Percentiles rank a stretch among this genome's conserved stretches.
Evolutionary conservation across 2,113 vertebrate genomes (phyloP).

Genomic region (Platysternon megacephalum): DNA sequence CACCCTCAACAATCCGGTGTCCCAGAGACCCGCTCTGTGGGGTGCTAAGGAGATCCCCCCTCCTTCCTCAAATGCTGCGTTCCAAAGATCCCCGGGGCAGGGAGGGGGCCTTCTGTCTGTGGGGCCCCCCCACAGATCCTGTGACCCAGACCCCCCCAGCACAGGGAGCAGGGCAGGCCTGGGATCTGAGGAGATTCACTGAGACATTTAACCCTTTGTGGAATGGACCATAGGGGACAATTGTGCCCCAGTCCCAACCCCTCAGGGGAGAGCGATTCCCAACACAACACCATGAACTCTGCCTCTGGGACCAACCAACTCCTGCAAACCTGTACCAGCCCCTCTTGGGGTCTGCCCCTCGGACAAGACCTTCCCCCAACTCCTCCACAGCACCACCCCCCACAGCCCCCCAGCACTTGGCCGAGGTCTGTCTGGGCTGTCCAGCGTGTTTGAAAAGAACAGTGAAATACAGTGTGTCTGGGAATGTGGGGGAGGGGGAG

Average conservation of each 20-base stretch:
- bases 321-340: too few species aligned
- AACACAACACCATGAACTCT: not conserved
- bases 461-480: not conserved
- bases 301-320: too few species aligned
- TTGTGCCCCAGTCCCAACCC: too few species aligned
- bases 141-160: slow-evolving; percentile 18
- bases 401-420: too few species aligned
- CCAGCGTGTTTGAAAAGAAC: slow-evolving; percentile 51
- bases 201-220: not conserved
- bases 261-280: too few species aligned
- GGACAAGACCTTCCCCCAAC: too few species aligned
- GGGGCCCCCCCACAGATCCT: not conserved
- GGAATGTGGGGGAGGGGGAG: not conserved
- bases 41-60: too few species aligned
- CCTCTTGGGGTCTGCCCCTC: too few species aligned
- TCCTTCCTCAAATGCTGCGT: not conserved
- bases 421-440: not conserved
- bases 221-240: too few species aligned
- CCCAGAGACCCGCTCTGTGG: too few species aligned
- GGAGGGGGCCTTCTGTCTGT: not conserved
- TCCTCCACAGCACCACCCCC: too few species aligned
- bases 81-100: not conserved
- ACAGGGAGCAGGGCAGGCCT: slow-evolving; percentile 38
- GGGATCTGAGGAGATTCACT: not conserved
- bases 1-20: not conserved